Evolutionary conservation across 2,888 invertebrate genomes (phyloP).

Genomic region (Falcaria lacertinaria): DNA sequence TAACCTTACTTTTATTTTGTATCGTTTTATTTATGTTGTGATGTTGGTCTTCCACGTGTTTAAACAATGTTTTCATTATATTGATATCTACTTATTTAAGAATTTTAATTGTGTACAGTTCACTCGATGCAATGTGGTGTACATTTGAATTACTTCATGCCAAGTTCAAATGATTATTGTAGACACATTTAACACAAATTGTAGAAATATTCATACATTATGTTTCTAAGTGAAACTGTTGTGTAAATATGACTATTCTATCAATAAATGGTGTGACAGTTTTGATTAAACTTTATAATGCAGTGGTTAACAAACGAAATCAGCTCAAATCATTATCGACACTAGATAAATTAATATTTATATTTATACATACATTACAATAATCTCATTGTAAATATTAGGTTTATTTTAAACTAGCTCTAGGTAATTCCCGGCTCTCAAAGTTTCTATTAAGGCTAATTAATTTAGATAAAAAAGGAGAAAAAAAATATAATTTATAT

Average conservation of each 20-base stretch:
- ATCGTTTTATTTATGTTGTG: slow-evolving; percentile 76
- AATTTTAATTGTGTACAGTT: slow-evolving; percentile 55
- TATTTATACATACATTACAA: slow-evolving; percentile 59
- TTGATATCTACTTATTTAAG: slow-evolving; percentile 62
- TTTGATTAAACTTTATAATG: slow-evolving; percentile 28
- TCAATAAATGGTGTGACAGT: slow-evolving; percentile 31
- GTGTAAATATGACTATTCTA: slow-evolving; percentile 25
- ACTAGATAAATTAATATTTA: slow-evolving; percentile 73
- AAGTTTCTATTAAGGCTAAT: slow-evolving; percentile 68
- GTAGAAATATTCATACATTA: slow-evolving; percentile 24
- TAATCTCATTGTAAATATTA: slow-evolving; percentile 78
- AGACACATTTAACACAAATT: slow-evolving; percentile 20
- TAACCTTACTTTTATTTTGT: slow-evolving; percentile 39
- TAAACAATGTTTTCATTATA: slow-evolving; percentile 50
- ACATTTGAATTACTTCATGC: slow-evolving; percentile 37
- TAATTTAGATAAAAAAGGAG: slow-evolving; percentile 44
- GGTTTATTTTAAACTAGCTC: slow-evolving; percentile 51
- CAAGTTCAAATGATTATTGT: slow-evolving; percentile 39
- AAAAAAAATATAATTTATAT: slow-evolving; percentile 60
- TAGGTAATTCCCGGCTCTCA: slow-evolving; percentile 79
- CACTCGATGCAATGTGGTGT: slow-evolving; percentile 38
- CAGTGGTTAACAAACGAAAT: slow-evolving; percentile 46
- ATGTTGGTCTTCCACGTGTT: slow-evolving; percentile 76
- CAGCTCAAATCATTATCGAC: slow-evolving; percentile 75
- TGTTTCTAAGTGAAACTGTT: slow-evolving; percentile 10